A percentile compares a stretch with the other conserved stretches of the same genome.
phyloP scores from a whole-genome alignment of 2,113 vertebrate genomes.

The Catagonus wagneri region DNA sequence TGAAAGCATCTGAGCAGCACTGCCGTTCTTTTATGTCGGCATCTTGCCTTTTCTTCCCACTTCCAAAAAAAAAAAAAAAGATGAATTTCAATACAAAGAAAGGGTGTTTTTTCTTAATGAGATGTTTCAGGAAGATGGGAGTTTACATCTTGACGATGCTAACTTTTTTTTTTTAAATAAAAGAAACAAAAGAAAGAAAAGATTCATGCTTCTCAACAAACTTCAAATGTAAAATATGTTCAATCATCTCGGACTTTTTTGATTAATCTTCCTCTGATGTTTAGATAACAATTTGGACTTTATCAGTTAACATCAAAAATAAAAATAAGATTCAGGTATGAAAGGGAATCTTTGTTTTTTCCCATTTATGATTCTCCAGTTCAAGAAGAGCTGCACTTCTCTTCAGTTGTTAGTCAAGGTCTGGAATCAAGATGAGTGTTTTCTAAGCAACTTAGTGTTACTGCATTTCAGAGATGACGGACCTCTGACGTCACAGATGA shows the following conservation, averaged over 20 bases:
- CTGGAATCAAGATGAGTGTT: background rate
- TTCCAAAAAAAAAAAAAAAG: background rate
- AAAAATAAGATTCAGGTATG: background rate
- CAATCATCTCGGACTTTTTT: background rate
- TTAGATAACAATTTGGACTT: background rate
- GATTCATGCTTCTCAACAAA: conserved; percentile 2
- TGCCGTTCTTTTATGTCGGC: background rate
- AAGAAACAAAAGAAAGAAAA: background rate
- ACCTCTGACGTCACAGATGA: background rate
- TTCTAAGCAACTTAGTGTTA: background rate
- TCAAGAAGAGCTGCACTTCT: background rate
- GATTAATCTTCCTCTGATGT: background rate
- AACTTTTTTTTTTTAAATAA: background rate
- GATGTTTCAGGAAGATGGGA: background rate
- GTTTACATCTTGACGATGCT: background rate
- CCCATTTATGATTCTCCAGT: background rate
- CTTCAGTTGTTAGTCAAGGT: background rate
- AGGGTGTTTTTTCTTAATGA: conserved; percentile 11
- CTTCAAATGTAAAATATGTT: background rate
- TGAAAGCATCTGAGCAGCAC: background rate
- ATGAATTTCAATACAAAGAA: background rate
- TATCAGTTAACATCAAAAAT: background rate
- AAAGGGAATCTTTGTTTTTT: background rate
- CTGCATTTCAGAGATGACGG: background rate
- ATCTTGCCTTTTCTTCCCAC: conserved; percentile 9